Base-by-base conservation (phyloP, 1,140 invertebrate genomes). In the Diachasmimorpha longicaudata region DNA sequence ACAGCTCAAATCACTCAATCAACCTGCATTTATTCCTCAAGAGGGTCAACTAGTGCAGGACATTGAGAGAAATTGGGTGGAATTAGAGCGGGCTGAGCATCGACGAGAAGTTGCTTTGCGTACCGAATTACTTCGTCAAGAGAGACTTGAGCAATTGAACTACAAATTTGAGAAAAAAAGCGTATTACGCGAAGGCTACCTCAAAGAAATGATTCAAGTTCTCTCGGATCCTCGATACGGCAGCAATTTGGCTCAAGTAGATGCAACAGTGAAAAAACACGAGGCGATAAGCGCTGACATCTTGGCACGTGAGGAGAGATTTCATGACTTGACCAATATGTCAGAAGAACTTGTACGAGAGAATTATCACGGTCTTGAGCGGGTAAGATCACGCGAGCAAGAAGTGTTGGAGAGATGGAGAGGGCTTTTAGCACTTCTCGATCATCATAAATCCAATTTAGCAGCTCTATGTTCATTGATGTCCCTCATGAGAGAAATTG, bases 241-340 rank as follows among this genome's bases (percentile, higher is more conserved):
- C 25, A 95, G 93, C 81, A 97, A 97, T 90, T 89, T 98, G 74
- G 92, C 93, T 0, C 97, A 99, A 86, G 97, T 99, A 0, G 98
- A 99, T 85, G 98, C 98, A 10, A 98, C 97, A 0, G 93, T 99
- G 6, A 99, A 99, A 89, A 99, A 99, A 86, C 97, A 99, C 85
- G 97, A 99, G 89, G 98, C 98, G 21, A 98, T 99, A 69, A 96
- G 95, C 80, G 98, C 98, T 0, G 98, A 99, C 85, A 99, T 99
- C 76, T 88, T 98, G 39, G 96, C 98, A 4, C 92, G 97, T 85
- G 95, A 97, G 85, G 97, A 99, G 85, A 92, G 98, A 9, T 99
- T 99, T 86, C 94, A 97, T 80, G 95, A 98, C 86, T 90, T 99
- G 76, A 96, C 94, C 0, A 94, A 94, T 77, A 97, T 98, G 95